phyloP scores from a whole-genome alignment of 35 echinoderm and acorn worm genomes.

The Heliocidaris erythrogramma region DNA sequence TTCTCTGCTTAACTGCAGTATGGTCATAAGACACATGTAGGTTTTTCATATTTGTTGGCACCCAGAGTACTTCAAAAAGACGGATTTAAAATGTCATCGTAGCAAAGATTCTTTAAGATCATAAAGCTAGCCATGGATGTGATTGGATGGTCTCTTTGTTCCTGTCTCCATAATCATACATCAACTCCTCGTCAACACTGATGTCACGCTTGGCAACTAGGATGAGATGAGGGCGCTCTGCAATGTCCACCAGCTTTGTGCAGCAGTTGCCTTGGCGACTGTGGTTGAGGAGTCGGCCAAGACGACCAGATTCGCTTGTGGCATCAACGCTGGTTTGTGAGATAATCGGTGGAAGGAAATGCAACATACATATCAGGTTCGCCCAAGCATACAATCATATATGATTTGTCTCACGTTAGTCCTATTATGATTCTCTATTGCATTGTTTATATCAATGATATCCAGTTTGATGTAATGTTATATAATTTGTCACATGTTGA shows the following conservation, averaged over 20 bases:
- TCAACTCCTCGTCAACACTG: slow-evolving; percentile 68
- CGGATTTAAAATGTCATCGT: neutral
- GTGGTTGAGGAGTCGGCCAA: slow-evolving; percentile 91
- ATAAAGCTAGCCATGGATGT: slow-evolving; percentile 89
- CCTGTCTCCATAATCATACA: slow-evolving; percentile 95
- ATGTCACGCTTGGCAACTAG: slow-evolving; percentile 79
- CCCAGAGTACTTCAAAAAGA: neutral
- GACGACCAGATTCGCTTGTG: slow-evolving; percentile 77
- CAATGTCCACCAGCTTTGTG: slow-evolving; percentile 72
- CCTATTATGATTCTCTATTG: too few relatives aligned
- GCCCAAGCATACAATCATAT: too few relatives aligned
- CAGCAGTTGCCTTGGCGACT: slow-evolving; percentile 88
- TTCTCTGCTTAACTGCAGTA: neutral
- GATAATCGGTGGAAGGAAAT: neutral
- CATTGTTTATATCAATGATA: too few relatives aligned
- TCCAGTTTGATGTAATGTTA: too few relatives aligned
- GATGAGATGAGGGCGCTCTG: slow-evolving; percentile 77
- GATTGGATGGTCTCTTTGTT: slow-evolving; percentile 72
- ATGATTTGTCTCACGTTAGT: too few relatives aligned
- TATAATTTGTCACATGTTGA: too few relatives aligned
- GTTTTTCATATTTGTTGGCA: neutral
- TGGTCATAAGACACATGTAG: neutral
- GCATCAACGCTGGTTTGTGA: slow-evolving; percentile 77
- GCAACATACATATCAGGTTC: too few relatives aligned
- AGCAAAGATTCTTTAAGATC: neutral